Base-by-base conservation (phyloP, 2,113 vertebrate genomes). In the Engraulis encrasicolus region DNA sequence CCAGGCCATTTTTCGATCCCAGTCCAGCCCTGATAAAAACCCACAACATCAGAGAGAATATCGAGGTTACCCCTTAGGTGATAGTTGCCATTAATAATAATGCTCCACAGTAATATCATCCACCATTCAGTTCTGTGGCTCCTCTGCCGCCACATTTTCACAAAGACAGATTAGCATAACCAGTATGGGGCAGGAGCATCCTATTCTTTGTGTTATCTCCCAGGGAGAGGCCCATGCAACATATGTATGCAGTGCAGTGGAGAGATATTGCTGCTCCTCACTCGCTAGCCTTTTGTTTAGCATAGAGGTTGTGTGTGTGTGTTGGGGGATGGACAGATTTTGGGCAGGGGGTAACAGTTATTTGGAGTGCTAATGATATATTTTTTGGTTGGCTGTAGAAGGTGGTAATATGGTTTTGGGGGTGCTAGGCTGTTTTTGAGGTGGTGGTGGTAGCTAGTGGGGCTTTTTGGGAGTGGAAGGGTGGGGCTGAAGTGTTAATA, bases 71-170 rank as follows among this genome's bases (percentile, higher is more conserved):
- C n/a, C 58, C 27, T 11, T 66, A 66, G 58, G 58, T 66, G 58
- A 31, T 66, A 66, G 58, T 12, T 9, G 58, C 58, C 58, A 66
- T 66, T 66, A 66, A 66, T 66, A 66, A 66, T 66, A 66, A 66
- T 66, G 9, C 58, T 7, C 6, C 58, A 27, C 58, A 66, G 31
- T 66, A 66, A 66, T 27, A 66, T 27, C n/a, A 31, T 45, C 11
- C 27, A n/a, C n/a, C n/a, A n/a, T n/a, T n/a, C 27, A 12, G 31
- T n/a, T 66, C 58, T 9, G 58, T 45, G 40, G 40, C 40, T 9
- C 40, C n/a, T n/a, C n/a, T n/a, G 31, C n/a, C 3, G 9, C 58
- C 58, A 66, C n/a, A n/a, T n/a, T n/a, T n/a, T 31, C 58, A 27
- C 58, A 66, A 66, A 66, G 58, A 66, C 58, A 14, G 1, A 66